A percentile compares a stretch with the other conserved stretches of the same genome.
Evolutionary conservation across 2,113 vertebrate genomes (phyloP).

Genomic region (Hypomesus transpacificus): DNA sequence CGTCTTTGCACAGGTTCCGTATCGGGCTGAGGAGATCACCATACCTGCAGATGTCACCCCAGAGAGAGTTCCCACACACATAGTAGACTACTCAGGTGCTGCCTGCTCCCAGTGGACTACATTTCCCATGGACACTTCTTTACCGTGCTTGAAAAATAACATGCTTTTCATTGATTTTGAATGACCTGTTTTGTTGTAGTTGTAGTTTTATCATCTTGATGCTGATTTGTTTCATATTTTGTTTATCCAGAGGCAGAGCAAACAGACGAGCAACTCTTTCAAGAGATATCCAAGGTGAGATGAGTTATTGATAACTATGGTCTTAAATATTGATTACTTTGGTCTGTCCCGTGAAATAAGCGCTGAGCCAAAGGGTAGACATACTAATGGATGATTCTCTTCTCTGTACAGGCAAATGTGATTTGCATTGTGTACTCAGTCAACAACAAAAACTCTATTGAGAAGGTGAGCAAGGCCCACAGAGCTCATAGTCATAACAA

Average conservation of each 20-base stretch:
- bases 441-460: slow-evolving; percentile 96
- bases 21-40: slow-evolving; percentile 95
- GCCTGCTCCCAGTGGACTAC: too few species aligned
- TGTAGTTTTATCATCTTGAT: not conserved
- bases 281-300: slow-evolving; percentile 93
- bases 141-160: not conserved
- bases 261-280: slow-evolving; percentile 92
- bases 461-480: slow-evolving; percentile 78
- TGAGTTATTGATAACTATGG: not conserved
- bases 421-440: slow-evolving; percentile 99
- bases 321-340: not conserved
- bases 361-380: slow-evolving; percentile 5
- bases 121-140: too few species aligned
- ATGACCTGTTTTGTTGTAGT: not conserved
- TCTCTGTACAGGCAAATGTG: slow-evolving; percentile 86
- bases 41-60: slow-evolving; percentile 98
- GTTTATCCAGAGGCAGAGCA: slow-evolving; percentile 87
- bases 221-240: not conserved
- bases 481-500: too few species aligned
- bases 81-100: slow-evolving; percentile 96
- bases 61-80: slow-evolving; percentile 95
- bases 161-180: not conserved
- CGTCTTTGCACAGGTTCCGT: slow-evolving; percentile 80
- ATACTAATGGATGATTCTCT: slow-evolving; percentile 43
- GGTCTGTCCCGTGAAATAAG: not conserved